Evolutionary conservation across 1,140 invertebrate genomes (phyloP).

Genomic region (Drosophila albomicans): DNA sequence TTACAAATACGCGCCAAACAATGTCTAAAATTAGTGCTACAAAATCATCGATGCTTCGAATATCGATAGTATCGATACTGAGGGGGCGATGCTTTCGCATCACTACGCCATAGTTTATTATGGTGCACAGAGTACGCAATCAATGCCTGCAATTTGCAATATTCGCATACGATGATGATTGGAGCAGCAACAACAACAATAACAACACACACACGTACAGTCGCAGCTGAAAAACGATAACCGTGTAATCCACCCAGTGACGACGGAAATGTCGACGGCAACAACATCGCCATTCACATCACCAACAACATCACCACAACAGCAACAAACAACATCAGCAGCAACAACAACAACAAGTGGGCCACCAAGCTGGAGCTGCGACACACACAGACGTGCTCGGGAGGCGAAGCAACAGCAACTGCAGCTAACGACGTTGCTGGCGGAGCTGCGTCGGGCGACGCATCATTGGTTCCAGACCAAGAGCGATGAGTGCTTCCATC

Average conservation of each 20-base stretch:
- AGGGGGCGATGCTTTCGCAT: too few species aligned
- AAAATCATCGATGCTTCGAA: too few species aligned
- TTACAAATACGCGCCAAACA: not conserved
- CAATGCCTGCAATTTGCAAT: conserved; percentile 32
- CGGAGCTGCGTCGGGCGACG: conserved; percentile 51
- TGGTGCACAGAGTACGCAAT: conserved; percentile 21
- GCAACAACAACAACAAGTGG: conserved; percentile 10
- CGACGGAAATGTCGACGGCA: conserved; percentile 27
- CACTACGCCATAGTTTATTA: conserved; percentile 20
- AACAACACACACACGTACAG: not conserved
- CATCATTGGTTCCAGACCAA: conserved; percentile 63
- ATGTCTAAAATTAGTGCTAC: too few species aligned
- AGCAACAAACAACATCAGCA: conserved; percentile 9
- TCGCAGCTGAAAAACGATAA: not conserved
- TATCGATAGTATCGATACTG: too few species aligned
- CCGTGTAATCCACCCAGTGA: conserved; percentile 1
- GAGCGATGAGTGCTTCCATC: conserved; percentile 43
- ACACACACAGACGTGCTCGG: conserved; percentile 39
- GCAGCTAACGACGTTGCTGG: conserved; percentile 35
- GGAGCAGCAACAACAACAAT: not conserved
- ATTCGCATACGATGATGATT: conserved; percentile 34
- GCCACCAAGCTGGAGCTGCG: conserved; percentile 39
- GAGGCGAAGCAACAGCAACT: conserved; percentile 57
- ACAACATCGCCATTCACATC: not conserved
- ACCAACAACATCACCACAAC: conserved; percentile 4